Base-by-base conservation (phyloP, 2,888 invertebrate genomes). In the Chesias legatella region DNA sequence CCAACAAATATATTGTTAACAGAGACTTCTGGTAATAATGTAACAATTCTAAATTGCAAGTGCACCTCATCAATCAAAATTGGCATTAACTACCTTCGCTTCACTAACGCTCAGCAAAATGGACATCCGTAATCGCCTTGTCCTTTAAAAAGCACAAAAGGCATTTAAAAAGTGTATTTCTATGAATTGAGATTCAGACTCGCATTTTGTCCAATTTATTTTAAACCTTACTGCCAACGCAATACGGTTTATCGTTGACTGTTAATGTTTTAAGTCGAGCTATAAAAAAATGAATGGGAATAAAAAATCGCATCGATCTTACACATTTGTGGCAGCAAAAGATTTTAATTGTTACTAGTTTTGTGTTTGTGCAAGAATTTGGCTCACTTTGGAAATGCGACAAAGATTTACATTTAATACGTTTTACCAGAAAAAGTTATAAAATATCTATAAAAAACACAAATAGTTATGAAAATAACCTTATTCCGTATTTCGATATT, bases 61-160 rank as follows among this genome's bases (percentile, higher is more conserved):
- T 45, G 33, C 30, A 28, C 38, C 53, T 62, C 72, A 85, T 86
- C 81, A 59, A 85, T 85, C 85, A 85, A 69, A 52, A 63, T 63
- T 83, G 83, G 74, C 85, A 78, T 82, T 83, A 73, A 80, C 69
- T 69, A 63, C 69, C 70, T 60, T 55, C 59, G 59, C 56, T 56
- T 65, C 57, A 56, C 70, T 72, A 79, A 79, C 77, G 75, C 69
- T 60, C 60, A 55, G 80, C 80, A 75, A 73, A 80, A 82, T 73
- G 82, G 79, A 82, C 85, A 84, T 73, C 68, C 76, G 78, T 82
- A 84, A 85, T 86, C 81, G 69, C 63, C 68, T 71, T 79, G 80
- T 77, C 74, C 73, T 73, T 73, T 77, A 78, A 78, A 76, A 70
- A 62, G 58, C 49, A 81, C 81, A 84, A 84, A 75, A 71, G 40